Evolutionary conservation across 2,797 vertebrate genomes (phyloP).

Genomic region (Trachurus trachurus): DNA sequence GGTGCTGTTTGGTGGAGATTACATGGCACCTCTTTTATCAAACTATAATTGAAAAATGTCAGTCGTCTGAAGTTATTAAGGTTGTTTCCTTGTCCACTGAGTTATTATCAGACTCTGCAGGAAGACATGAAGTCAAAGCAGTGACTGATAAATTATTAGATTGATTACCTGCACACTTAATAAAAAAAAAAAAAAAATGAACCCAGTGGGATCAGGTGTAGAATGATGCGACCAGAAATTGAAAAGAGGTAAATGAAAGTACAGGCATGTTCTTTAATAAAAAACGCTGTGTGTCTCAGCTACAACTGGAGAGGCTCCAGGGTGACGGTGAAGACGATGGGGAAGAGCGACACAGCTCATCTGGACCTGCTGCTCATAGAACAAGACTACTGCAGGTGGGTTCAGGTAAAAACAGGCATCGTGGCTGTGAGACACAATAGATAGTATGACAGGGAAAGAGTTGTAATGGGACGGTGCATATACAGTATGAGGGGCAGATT

Average conservation of each 20-base stretch:
- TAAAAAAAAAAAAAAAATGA: not conserved
- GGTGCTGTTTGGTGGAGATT: too few relatives aligned
- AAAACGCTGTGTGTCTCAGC: slow-evolving; percentile 65
- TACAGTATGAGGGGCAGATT: too few relatives aligned
- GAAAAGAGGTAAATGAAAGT: not conserved
- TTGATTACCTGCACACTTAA: not conserved
- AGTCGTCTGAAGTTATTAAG: too few relatives aligned
- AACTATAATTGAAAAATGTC: too few relatives aligned
- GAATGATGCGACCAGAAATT: not conserved
- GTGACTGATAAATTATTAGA: not conserved
- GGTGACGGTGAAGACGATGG: slow-evolving; percentile 90
- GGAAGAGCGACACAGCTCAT: slow-evolving; percentile 62
- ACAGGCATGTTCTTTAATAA: not conserved
- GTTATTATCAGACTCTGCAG: too few relatives aligned
- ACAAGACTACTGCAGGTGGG: slow-evolving; percentile 88
- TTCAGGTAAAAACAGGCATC: too few relatives aligned
- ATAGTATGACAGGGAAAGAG: too few relatives aligned
- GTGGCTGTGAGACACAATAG: too few relatives aligned
- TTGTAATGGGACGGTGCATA: too few relatives aligned
- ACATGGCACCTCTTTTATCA: too few relatives aligned
- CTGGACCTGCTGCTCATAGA: slow-evolving; percentile 88
- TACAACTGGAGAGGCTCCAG: slow-evolving; percentile 88
- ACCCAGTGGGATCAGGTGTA: not conserved
- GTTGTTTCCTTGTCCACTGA: too few relatives aligned
- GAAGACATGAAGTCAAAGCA: too few relatives aligned